Percentiles rank a stretch among this genome's conserved stretches.
Evolutionary conservation across 2,797 vertebrate species (phyloP).

Genomic region (Tarsius wallacei): DNA sequence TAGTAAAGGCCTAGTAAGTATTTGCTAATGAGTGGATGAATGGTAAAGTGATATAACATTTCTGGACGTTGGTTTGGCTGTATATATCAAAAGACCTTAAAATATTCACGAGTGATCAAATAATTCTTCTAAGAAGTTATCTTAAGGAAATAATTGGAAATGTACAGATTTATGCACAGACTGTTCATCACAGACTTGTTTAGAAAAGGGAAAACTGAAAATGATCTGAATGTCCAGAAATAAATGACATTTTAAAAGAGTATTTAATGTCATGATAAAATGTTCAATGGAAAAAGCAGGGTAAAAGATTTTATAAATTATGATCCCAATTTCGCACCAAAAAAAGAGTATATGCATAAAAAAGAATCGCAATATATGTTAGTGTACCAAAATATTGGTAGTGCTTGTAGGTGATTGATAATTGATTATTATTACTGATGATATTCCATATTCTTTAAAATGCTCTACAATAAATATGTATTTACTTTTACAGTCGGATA

Average conservation of each 20-base stretch:
- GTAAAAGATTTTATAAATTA: not conserved
- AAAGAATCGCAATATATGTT: not conserved
- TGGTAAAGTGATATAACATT: constrained; percentile 7
- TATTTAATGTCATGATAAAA: constrained; percentile 54
- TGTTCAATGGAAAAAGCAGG: not conserved
- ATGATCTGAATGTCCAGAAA: constrained; percentile 32
- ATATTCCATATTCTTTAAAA: not conserved
- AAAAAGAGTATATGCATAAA: not conserved
- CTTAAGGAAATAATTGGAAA: not conserved
- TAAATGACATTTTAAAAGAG: constrained; percentile 56
- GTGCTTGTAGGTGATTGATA: not conserved
- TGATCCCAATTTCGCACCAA: constrained; percentile 12
- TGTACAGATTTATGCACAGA: not conserved
- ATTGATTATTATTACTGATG: not conserved
- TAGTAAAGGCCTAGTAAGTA: not conserved
- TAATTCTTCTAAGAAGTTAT: constrained; percentile 57
- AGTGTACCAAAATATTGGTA: constrained; percentile 13
- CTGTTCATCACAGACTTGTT: constrained; percentile 35
- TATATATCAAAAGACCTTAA: constrained; percentile 36
- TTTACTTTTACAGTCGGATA: constrained; percentile 30
- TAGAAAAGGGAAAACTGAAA: constrained; percentile 44
- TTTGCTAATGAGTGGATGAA: not conserved
- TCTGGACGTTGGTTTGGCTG: not conserved
- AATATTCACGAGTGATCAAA: constrained; percentile 22
- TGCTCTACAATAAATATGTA: not conserved